A percentile compares a stretch with the other conserved stretches of the same genome.
phyloP scores from a whole-genome alignment of 2,888 invertebrate species.

The Drosophila siamana region DNA sequence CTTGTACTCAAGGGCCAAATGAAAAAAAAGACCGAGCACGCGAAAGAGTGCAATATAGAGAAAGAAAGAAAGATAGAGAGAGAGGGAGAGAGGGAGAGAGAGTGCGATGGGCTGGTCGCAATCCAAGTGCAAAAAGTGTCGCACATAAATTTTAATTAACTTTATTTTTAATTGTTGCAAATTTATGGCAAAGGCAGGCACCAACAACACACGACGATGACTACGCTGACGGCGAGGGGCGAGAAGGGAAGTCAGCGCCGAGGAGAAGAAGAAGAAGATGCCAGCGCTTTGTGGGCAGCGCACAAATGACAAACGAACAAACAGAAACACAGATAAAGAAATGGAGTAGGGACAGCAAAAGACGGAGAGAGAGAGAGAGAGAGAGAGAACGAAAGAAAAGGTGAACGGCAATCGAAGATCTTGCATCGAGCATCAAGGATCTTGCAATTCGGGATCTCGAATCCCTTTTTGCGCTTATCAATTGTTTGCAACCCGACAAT shows the following conservation, averaged over 20 bases:
- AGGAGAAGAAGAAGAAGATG: constrained; percentile 13
- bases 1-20: constrained; percentile 15
- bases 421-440: no score
- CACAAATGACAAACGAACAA: constrained; percentile 73
- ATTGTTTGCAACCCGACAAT: constrained; percentile 64
- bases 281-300: constrained; percentile 59
- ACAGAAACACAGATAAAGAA: constrained; percentile 47
- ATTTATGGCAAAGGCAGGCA: constrained; percentile 76
- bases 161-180: constrained; percentile 81
- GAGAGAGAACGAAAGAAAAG: neutral
- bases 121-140: constrained; percentile 77
- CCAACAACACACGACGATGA: constrained; percentile 27
- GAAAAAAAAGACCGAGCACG: constrained; percentile 46
- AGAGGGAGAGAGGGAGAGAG: neutral
- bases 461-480: constrained; percentile 58
- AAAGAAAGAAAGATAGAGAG: neutral
- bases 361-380: neutral
- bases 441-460: neutral
- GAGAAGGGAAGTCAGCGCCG: neutral
- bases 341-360: constrained; percentile 19
- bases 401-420: constrained; percentile 19
- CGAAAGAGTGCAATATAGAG: neutral
- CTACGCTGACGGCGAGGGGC: neutral
- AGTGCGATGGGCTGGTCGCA: constrained; percentile 45
- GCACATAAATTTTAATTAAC: constrained; percentile 83